Conservation (phyloP, 2,888 invertebrate genomes). For the Boloria euphrosyne region DNA sequence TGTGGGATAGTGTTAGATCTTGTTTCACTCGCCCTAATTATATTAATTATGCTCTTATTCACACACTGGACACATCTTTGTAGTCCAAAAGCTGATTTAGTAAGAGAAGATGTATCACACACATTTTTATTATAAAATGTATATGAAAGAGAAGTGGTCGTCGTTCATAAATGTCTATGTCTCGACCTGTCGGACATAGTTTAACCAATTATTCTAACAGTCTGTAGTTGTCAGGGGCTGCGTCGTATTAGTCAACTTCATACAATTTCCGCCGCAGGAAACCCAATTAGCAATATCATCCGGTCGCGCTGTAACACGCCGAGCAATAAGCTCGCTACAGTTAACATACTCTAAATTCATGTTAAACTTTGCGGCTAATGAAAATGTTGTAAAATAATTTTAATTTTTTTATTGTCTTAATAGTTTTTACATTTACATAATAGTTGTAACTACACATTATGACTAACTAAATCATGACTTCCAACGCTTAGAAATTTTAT, state of each 20-base stretch:
- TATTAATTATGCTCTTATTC: too few species aligned
- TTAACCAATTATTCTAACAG: slow-evolving; percentile 25
- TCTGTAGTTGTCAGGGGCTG: slow-evolving; percentile 49
- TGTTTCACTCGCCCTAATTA: too few species aligned
- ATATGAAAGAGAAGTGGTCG: slow-evolving; percentile 3
- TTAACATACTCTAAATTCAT: slow-evolving; percentile 75
- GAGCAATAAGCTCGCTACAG: slow-evolving; percentile 64
- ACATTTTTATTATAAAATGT: not conserved
- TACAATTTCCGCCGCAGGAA: slow-evolving; percentile 73
- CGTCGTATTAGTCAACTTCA: slow-evolving; percentile 71
- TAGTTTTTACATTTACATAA: not conserved
- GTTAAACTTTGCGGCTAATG: slow-evolving; percentile 54
- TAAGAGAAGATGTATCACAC: not conserved
- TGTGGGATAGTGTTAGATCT: too few species aligned
- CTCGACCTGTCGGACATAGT: slow-evolving; percentile 24
- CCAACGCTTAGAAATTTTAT: too few species aligned
- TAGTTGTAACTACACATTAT: not conserved
- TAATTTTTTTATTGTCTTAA: not conserved
- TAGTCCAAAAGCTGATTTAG: not conserved
- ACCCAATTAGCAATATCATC: slow-evolving; percentile 80
- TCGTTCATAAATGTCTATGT: not conserved
- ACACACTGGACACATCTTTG: too few species aligned
- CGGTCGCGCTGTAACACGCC: slow-evolving; percentile 66
- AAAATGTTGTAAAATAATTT: slow-evolving; percentile 11
- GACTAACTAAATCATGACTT: too few species aligned